Conservation (phyloP, 2,113 vertebrate species). For the Ariopsis seemanni region DNA sequence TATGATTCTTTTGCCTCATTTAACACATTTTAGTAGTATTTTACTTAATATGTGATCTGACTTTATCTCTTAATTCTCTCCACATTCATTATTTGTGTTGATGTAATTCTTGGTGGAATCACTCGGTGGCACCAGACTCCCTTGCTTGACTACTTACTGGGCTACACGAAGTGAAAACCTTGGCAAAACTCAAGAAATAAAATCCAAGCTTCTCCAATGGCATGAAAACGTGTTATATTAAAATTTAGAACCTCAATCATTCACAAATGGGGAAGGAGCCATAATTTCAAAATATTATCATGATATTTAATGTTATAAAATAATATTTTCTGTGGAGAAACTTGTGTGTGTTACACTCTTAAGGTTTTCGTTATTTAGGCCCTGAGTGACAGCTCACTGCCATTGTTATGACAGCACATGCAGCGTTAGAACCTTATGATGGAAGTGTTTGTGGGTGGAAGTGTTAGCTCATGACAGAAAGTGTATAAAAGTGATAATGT, state of each 20-base stretch:
- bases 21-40: background rate
- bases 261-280: background rate
- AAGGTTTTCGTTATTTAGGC: constrained; percentile 11
- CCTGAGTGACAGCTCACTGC: constrained; percentile 21
- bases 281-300: background rate
- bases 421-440: constrained; percentile 7
- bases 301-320: background rate
- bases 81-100: background rate
- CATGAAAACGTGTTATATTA: background rate
- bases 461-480: constrained; percentile 3
- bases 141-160: background rate
- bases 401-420: constrained; percentile 32
- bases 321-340: background rate
- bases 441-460: constrained; percentile 21
- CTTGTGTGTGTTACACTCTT: background rate
- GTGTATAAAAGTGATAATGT: constrained; percentile 18
- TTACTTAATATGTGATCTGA: background rate
- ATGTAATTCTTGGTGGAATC: background rate
- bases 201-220: background rate
- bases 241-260: background rate
- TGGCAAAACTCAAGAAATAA: background rate
- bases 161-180: background rate
- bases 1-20: background rate
- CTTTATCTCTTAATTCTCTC: background rate
- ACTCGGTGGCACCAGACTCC: constrained; percentile 15